Percentiles rank a stretch among this genome's conserved stretches.
These are phyloP conservation scores for Scaptomyza pallida DNA, from an alignment of 1,140 invertebrate species.

Conservation along the genomic window DNA sequence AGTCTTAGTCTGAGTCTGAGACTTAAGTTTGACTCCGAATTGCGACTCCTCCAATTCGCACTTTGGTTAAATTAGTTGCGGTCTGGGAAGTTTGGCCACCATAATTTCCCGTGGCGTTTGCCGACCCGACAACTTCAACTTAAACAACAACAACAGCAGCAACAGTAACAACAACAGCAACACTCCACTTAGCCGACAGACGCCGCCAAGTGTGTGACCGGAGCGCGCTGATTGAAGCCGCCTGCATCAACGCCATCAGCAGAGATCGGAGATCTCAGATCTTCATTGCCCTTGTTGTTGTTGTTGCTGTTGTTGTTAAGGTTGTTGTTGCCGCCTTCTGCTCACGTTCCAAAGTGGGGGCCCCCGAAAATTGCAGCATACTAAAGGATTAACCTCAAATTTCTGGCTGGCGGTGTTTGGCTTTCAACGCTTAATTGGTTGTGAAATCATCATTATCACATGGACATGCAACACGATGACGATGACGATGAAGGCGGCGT, in stretches of 20 bases:
- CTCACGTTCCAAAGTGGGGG: slow-evolving; percentile 58
- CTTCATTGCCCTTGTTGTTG: slow-evolving; percentile 48
- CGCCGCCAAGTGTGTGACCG: slow-evolving; percentile 72
- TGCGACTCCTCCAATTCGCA: slow-evolving; percentile 80
- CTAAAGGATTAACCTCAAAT: slow-evolving; percentile 81
- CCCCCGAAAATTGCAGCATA: slow-evolving; percentile 76
- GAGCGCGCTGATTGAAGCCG: slow-evolving; percentile 75
- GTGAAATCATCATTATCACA: slow-evolving; percentile 83
- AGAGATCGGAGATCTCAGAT: slow-evolving; percentile 53
- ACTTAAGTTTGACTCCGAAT: slow-evolving; percentile 61
- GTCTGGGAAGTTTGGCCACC: slow-evolving; percentile 82
- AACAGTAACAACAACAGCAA: slow-evolving; percentile 44
- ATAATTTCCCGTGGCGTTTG: slow-evolving; percentile 83
- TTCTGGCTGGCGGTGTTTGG: slow-evolving; percentile 80
- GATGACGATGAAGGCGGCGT: slow-evolving; percentile 35
- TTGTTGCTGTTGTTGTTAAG: slow-evolving; percentile 7
- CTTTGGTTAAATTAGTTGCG: slow-evolving; percentile 83
- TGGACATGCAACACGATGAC: slow-evolving; percentile 57
- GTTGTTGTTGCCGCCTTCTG: slow-evolving; percentile 66
- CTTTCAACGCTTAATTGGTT: slow-evolving; percentile 83
- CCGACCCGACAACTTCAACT: slow-evolving; percentile 71
- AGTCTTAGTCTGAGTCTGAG: slow-evolving; percentile 38
- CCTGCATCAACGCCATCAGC: slow-evolving; percentile 77
- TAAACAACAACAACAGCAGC: slow-evolving; percentile 58
- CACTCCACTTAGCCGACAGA: slow-evolving; percentile 58